Percentiles rank a stretch among this genome's conserved stretches.
phyloP scores from a whole-genome alignment of 1,140 invertebrate species.

The Brevipalpus yothersi region DNA sequence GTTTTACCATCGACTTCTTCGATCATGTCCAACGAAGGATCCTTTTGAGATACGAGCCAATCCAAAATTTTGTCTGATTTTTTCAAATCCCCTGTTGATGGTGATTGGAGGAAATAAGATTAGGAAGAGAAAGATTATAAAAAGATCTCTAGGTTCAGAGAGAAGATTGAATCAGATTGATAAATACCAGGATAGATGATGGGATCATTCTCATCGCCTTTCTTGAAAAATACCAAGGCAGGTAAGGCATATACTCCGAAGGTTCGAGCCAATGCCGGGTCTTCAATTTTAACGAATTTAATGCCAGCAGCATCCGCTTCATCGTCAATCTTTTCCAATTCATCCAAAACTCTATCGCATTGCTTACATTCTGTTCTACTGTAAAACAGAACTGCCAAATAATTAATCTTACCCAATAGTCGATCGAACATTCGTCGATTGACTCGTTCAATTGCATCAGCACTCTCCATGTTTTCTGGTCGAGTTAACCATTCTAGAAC shows the following conservation, averaged over 20 bases:
- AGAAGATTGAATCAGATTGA: background rate
- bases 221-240: constrained; percentile 27
- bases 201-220: constrained; percentile 31
- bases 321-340: constrained; percentile 26
- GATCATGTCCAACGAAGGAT: constrained; percentile 19
- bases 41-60: constrained; percentile 20
- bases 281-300: constrained; percentile 78
- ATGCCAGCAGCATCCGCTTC: constrained; percentile 30
- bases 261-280: constrained; percentile 60
- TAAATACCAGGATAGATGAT: constrained; percentile 62
- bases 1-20: constrained; percentile 19
- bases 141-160: background rate
- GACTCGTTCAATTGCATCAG: constrained; percentile 34
- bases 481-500: constrained; percentile 77
- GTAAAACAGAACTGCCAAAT: constrained; percentile 63
- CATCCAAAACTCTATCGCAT: constrained; percentile 56
- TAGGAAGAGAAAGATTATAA: background rate
- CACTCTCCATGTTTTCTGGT: constrained; percentile 78
- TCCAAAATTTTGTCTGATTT: constrained; percentile 16
- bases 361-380: constrained; percentile 71
- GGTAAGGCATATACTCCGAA: constrained; percentile 20
- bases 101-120: background rate
- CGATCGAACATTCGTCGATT: constrained; percentile 22
- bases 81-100: constrained; percentile 15
- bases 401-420: constrained; percentile 16